These are phyloP conservation scores for Osmerus mordax DNA, from an alignment of 2,113 vertebrate species.

Conservation along the genomic window DNA sequence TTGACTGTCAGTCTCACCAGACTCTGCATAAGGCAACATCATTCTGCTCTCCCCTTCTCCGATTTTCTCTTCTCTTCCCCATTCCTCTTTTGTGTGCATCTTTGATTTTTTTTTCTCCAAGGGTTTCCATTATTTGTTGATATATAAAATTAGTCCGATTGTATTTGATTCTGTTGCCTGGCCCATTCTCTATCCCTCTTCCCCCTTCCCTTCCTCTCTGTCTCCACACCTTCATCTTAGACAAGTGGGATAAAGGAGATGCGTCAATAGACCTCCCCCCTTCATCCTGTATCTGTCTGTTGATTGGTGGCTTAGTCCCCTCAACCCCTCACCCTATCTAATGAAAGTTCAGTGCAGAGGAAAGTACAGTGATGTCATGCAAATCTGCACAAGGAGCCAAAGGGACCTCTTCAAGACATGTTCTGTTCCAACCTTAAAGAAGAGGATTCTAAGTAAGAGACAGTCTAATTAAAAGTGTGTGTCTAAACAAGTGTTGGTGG, in stretches of 20 bases:
- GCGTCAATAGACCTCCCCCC: background rate
- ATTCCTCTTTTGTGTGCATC: background rate
- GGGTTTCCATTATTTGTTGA: background rate
- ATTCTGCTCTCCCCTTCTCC: constrained; percentile 24
- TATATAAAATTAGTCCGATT: constrained; percentile 24
- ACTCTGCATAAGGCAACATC: constrained; percentile 32
- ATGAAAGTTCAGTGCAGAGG: background rate
- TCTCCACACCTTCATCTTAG: constrained; percentile 1
- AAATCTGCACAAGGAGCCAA: constrained; percentile 24
- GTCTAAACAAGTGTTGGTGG: constrained; percentile 17
- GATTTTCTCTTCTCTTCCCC: background rate
- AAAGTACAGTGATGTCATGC: constrained; percentile 10
- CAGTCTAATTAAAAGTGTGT: constrained; percentile 34
- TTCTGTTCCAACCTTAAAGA: background rate
- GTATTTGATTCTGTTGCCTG: background rate
- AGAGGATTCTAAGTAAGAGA: background rate
- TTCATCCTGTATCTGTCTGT: background rate
- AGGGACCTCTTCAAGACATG: constrained; percentile 8
- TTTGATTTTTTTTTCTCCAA: background rate
- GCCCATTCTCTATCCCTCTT: background rate
- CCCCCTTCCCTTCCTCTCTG: constrained; percentile 1
- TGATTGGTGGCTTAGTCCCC: constrained; percentile 3
- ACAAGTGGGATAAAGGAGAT: background rate
- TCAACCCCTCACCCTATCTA: background rate
- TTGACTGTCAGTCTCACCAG: constrained; percentile 14